These are phyloP conservation scores for Gila robusta DNA, from an alignment of 2,797 vertebrate genomes.

Conservation along the genomic window DNA sequence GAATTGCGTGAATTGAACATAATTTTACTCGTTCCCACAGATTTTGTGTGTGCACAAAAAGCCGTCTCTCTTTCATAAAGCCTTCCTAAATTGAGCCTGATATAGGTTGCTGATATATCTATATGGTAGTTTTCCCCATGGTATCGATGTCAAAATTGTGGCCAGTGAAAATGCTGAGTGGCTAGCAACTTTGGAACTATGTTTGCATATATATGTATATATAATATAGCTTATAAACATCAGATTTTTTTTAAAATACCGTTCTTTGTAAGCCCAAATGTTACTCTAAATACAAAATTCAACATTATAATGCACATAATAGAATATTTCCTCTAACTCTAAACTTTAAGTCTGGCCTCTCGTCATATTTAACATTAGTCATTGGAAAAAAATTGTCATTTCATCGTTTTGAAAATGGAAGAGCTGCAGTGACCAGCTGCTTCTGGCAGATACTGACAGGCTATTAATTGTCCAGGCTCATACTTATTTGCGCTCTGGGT, in stretches of 20 bases:
- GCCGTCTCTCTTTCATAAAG: too few relatives aligned
- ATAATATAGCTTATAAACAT: not conserved
- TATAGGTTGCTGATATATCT: too few relatives aligned
- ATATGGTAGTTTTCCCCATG: too few relatives aligned
- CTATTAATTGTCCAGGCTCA: slow-evolving; percentile 41
- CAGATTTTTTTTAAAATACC: not conserved
- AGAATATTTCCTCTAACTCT: not conserved
- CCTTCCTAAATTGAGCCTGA: too few relatives aligned
- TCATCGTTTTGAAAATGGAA: slow-evolving; percentile 33
- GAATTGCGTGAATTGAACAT: too few relatives aligned
- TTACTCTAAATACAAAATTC: not conserved
- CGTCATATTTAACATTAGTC: slow-evolving; percentile 5
- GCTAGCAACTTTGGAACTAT: too few relatives aligned
- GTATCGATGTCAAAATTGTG: too few relatives aligned
- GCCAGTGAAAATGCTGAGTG: too few relatives aligned
- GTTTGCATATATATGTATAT: not conserved
- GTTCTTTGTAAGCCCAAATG: not conserved
- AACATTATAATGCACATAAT: not conserved
- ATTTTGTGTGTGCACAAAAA: too few relatives aligned
- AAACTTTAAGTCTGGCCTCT: not conserved
- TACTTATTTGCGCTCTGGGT: slow-evolving; percentile 16
- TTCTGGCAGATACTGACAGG: slow-evolving; percentile 49
- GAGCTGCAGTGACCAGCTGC: slow-evolving; percentile 30
- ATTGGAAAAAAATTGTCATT: not conserved
- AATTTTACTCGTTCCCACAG: too few relatives aligned